These are phyloP conservation scores for Apteryx owenii DNA, from an alignment of 2,113 vertebrate species.

Conservation along the genomic window DNA sequence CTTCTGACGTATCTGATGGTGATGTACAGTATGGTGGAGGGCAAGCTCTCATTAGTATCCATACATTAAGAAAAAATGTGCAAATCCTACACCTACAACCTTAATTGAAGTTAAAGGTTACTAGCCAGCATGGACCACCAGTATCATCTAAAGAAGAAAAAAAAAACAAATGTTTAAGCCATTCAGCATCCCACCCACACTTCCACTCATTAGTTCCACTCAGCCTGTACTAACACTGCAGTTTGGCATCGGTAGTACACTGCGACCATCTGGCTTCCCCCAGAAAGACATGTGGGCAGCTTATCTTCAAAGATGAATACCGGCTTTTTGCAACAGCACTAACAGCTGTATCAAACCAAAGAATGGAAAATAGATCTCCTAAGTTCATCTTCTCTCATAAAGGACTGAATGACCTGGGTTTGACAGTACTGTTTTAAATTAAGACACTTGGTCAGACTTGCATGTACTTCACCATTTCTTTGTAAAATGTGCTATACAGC, in stretches of 20 bases:
- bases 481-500: not conserved
- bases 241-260: not conserved
- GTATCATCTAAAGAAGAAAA: not conserved
- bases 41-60: not conserved
- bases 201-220: constrained; percentile 55
- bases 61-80: not conserved
- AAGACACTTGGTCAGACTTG: not conserved
- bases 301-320: constrained; percentile 46
- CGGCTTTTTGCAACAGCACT: not conserved
- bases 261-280: constrained; percentile 33
- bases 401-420: not conserved
- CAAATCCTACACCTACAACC: not conserved
- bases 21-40: fast-evolving
- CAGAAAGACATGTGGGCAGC: constrained; percentile 49
- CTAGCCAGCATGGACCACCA: not conserved
- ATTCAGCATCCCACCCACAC: constrained; percentile 51
- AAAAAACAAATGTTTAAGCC: constrained; percentile 48
- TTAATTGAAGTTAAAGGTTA: not conserved
- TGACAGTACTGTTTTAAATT: not conserved
- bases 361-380: constrained; percentile 38
- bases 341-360: constrained; percentile 45
- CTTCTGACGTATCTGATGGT: not conserved
- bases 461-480: not conserved
- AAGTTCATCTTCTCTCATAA: not conserved
- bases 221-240: constrained; percentile 30